Conservation (phyloP, 2,797 vertebrate genomes). For the Poeciliopsis gracilis region DNA sequence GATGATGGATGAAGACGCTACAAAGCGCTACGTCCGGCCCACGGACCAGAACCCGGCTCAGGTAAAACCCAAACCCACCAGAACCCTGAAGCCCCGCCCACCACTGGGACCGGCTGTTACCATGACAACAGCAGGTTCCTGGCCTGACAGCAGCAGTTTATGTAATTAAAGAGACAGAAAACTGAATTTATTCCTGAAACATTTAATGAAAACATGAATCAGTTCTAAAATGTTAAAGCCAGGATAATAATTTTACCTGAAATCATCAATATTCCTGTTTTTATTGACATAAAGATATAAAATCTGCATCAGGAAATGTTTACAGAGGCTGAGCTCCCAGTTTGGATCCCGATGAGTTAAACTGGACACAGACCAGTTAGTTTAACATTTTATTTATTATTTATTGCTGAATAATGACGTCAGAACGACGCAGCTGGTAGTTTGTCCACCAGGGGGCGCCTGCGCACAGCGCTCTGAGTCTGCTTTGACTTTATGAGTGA, state of each 20-base stretch:
- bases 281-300: too few relatives aligned
- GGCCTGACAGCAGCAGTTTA: too few relatives aligned
- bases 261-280: too few relatives aligned
- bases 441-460: not conserved
- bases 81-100: not conserved
- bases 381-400: not conserved
- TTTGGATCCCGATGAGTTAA: not conserved
- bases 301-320: not conserved
- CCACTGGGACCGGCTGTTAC: not conserved
- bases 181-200: too few relatives aligned
- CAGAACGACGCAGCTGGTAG: not conserved
- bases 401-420: not conserved
- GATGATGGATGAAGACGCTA: constrained; percentile 68
- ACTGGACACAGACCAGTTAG: not conserved
- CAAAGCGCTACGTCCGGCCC: constrained; percentile 39
- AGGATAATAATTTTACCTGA: too few relatives aligned
- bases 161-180: too few relatives aligned
- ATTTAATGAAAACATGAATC: too few relatives aligned
- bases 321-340: not conserved
- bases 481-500: too few relatives aligned
- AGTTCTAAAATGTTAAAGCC: too few relatives aligned
- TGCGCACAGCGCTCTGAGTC: not conserved
- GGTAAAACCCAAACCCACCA: constrained; percentile 14
- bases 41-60: constrained; percentile 6
- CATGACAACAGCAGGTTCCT: not conserved